Evolutionary conservation across 2,113 vertebrate species (phyloP), one percentile per base, ranked within the genome.

Genomic region (Arothron firmamentum): DNA sequence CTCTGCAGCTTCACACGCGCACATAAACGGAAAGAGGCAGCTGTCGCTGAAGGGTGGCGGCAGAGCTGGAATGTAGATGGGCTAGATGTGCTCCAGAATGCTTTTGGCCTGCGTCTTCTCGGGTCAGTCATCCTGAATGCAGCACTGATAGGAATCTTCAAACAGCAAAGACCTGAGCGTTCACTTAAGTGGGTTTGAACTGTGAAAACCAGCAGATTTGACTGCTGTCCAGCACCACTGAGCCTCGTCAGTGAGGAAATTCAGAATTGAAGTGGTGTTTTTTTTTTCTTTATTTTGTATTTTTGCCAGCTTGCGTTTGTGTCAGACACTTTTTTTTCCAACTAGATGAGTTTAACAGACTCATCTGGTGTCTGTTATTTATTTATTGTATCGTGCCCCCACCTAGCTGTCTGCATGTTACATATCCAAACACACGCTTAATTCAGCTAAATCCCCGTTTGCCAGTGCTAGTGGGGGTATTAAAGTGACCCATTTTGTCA

Each of bases 401-500:
- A 23, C 67, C 56, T 56, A 21, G 38, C 57, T 43, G 31, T 58
- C 62, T 25, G 45, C 62, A 64, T 72, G 68, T 59, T 69, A 67
- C 72, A 72, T 79, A 66, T 63, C 72, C 55, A 66, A 64, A 69
- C 72, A 42, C 65, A 19, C 34, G 59, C 74, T 77, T 54, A 63
- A 67, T 67, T 34, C 60, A 1, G n/a, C 73, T 75, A 78, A 87
- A 85, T 82, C 83, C 85, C 65, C 54, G 59, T 68, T 56, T 48
- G 62, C 67, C 66, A 70, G 68, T 59, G 72, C 70, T 75, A 63
- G 73, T 80, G 71, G 49, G 62, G 25, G 71, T 42, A 80, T 87
- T 84, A 85, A 77, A 67, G 67, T 83, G 84, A 85, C 86, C 84
- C 80, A 86, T 82, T 89, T 86, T 65, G 70, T 67, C 76, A 51